Conservation (phyloP, 2,888 invertebrate genomes). For the Pyrgus malvae region DNA sequence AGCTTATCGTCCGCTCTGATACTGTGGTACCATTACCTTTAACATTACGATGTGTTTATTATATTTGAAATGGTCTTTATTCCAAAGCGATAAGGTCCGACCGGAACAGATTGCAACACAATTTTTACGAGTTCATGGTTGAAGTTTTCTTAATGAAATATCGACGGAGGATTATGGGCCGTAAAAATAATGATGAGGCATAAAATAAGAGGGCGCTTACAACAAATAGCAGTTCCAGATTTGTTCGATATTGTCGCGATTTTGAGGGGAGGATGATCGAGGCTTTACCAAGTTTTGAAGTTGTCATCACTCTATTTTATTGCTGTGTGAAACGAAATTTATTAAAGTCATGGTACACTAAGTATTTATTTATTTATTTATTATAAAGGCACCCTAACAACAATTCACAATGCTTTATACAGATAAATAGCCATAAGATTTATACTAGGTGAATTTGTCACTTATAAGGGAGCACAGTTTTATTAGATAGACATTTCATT, state of each 20-base stretch:
- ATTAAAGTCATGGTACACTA: no score
- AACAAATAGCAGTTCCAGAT: slow-evolving; percentile 42
- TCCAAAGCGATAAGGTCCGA: slow-evolving; percentile 16
- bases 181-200: slow-evolving; percentile 50
- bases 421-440: no score
- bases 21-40: not conserved
- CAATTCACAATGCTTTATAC: no score
- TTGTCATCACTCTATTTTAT: no score
- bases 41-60: slow-evolving; percentile 2
- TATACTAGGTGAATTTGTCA: no score
- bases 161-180: slow-evolving; percentile 37
- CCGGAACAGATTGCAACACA: slow-evolving; percentile 23
- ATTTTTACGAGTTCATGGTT: slow-evolving; percentile 19
- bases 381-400: no score
- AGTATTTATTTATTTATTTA: no score
- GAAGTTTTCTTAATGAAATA: slow-evolving; percentile 47
- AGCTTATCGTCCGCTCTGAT: not conserved
- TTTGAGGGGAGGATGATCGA: not conserved
- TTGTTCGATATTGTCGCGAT: slow-evolving; percentile 32
- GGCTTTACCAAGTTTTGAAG: not conserved
- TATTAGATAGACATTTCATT: no score
- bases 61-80: slow-evolving; percentile 11
- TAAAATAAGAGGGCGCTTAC: slow-evolving; percentile 41
- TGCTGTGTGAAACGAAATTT: not conserved
- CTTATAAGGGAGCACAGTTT: no score